Evolutionary conservation across 2,888 invertebrate genomes (phyloP), one percentile per base, ranked within the genome.

Genomic region (Epirrita christyi): DNA sequence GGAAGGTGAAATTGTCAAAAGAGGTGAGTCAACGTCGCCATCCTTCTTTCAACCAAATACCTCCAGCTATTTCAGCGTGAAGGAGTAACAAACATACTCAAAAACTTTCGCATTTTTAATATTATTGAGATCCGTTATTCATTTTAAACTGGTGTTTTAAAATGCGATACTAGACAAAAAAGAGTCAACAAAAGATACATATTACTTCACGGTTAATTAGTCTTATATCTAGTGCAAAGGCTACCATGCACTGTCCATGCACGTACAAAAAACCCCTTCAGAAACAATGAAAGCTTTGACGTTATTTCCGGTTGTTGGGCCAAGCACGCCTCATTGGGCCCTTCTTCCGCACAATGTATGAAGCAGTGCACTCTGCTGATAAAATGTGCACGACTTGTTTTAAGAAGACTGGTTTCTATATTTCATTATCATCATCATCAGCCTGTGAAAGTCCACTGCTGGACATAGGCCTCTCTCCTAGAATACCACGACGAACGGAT

Each of bases 221-320:
- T 71, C 76, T 76, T 78, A 78, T 81, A 78, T 77, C 73, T 72
- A 67, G 73, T 66, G 70, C 71, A 75, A n/a, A 7, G 28, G 41
- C 10, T 72, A 75, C 27, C 37, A 36, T 34, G 32, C 32, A 8
- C 34, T 46, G 50, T 11, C 47, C 40, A 70, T 72, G 63, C 68
- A 61, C 40, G 61, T 65, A 75, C 76, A 78, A 78, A 75, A 75
- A 78, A 66, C 67, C 64, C 57, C 68, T 71, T 59, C 67, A 75
- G 78, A 80, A 81, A 84, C 83, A 85, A 83, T 82, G 79, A 76
- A 76, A 78, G 81, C 81, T 79, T 80, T 76, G 78, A 80, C 82
- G 80, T 88, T 88, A 86, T 68, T 88, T 85, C 83, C 85, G 84
- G 81, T 72, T 78, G 81, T 83, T 87, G 81, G 73, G 66, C 72